Base-by-base conservation (phyloP, 2,888 invertebrate species). In the Plebejus anna region DNA sequence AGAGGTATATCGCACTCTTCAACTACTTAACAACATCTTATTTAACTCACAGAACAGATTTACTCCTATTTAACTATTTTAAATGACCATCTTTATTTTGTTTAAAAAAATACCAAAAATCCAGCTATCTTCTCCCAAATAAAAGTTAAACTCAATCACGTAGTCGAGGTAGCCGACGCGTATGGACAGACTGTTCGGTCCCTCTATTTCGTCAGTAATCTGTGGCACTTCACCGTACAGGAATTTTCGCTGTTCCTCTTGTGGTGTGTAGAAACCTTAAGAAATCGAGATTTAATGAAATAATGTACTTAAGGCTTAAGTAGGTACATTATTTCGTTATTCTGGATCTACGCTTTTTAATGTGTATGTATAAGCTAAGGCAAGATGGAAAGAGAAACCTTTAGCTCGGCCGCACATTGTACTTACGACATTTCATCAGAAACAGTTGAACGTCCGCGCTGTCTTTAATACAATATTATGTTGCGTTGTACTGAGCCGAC, bases 101-200 rank as follows among this genome's bases (percentile, higher is more conserved):
- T 9, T 16, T 7, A 38, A 38, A 6, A 38, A 71, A 71, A 71
- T 32, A 82, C 83, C 83, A 57, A 82, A 75, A 22, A 75, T 76
- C 83, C 83, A 83, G 0, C 78, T 77, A 4, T 82, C 81, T 6
- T 79, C 78, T 36, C 79, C 79, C 70, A 82, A 81, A 7, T 76
- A 76, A 76, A 83, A 83, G 13, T 85, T 83, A 78, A 90, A 90
- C 75, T 88, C 84, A 38, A 90, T 78, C 42, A 89, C 88, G 32
- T 89, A 89, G 57, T 90, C 88, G 0, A 84, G 81, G 76, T 89
- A 90, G 0, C 86, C 82, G 82, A 90, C 85, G 11, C 84, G 86
- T 0, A 89, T 90, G 5, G 84, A 83, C 2, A 89, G 79, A 1
- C 81, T 80, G 0, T 80, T 79, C 0, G 79, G 75, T 0, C 83